Percentiles rank a stretch among this genome's conserved stretches.
Evolutionary conservation across 2,888 invertebrate species (phyloP).

Genomic region (Hydropsyche betteni): DNA sequence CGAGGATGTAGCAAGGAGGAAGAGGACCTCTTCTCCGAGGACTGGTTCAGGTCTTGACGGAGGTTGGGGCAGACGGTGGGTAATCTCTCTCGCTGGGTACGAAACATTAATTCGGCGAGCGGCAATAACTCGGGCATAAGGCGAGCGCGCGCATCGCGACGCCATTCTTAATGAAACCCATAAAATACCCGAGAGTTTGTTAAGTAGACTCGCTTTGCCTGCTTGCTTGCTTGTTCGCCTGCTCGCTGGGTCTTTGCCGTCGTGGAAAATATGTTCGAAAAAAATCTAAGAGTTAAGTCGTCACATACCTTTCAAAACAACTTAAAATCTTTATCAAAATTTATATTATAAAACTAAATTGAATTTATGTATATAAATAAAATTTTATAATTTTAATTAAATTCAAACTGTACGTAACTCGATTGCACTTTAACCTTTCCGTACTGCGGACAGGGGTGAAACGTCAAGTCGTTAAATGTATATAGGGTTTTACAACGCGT

Average conservation of each 20-base stretch:
- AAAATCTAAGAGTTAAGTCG: background rate
- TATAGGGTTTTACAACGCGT: background rate
- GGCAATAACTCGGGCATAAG: slow-evolving; percentile 46
- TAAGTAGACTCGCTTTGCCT: slow-evolving; percentile 49
- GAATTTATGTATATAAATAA: too few species aligned
- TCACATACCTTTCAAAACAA: too few species aligned
- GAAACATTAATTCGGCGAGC: slow-evolving; percentile 50
- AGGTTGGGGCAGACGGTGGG: background rate
- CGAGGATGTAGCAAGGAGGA: slow-evolving; percentile 27
- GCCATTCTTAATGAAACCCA: slow-evolving; percentile 52
- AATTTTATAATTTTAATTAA: too few species aligned
- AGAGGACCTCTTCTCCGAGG: background rate
- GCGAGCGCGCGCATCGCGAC: slow-evolving; percentile 47
- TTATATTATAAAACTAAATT: too few species aligned
- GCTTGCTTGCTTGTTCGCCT: slow-evolving; percentile 30
- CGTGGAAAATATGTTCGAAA: slow-evolving; percentile 43
- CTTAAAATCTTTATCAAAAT: too few species aligned
- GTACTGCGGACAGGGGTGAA: too few species aligned
- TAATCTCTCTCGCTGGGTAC: slow-evolving; percentile 29
- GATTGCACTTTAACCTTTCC: too few species aligned
- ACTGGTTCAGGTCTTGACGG: too few species aligned
- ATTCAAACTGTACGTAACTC: too few species aligned
- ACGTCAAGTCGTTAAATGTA: too few species aligned
- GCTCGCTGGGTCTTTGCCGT: slow-evolving; percentile 20
- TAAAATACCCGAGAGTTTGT: slow-evolving; percentile 52